Evolutionary conservation across 2,797 vertebrate genomes (phyloP).

Genomic region (Pseudomugil gertrudae): DNA sequence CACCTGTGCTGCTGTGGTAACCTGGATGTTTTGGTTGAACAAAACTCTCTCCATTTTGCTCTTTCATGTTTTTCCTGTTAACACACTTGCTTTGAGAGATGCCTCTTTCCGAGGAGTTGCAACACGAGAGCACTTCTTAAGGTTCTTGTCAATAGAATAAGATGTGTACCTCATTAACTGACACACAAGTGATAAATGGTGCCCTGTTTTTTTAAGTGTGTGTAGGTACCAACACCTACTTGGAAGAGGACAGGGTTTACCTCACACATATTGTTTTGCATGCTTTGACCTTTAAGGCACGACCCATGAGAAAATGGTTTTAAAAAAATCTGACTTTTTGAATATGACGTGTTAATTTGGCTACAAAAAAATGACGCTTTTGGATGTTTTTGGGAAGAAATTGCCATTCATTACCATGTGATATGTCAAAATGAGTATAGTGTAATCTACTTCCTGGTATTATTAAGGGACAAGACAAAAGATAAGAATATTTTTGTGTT

Average conservation of each 20-base stretch:
- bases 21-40: slow-evolving; percentile 47
- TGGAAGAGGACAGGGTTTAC: slow-evolving; percentile 39
- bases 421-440: too few relatives aligned
- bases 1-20: slow-evolving; percentile 56
- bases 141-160: slow-evolving; percentile 44
- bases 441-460: too few relatives aligned
- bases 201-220: slow-evolving; percentile 47
- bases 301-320: too few relatives aligned
- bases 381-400: too few relatives aligned
- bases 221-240: slow-evolving; percentile 46
- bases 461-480: too few relatives aligned
- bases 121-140: slow-evolving; percentile 68
- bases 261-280: slow-evolving; percentile 25
- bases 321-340: too few relatives aligned
- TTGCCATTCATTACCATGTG: too few relatives aligned
- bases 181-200: slow-evolving; percentile 65
- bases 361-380: too few relatives aligned
- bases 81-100: slow-evolving; percentile 45
- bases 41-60: slow-evolving; percentile 24
- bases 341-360: too few relatives aligned
- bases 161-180: slow-evolving; percentile 55
- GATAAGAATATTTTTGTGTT: too few relatives aligned
- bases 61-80: slow-evolving; percentile 38
- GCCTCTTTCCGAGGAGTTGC: slow-evolving; percentile 47
- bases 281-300: slow-evolving; percentile 7